Conservation (phyloP, 2,113 vertebrate genomes). For the Synchiropus splendidus region DNA sequence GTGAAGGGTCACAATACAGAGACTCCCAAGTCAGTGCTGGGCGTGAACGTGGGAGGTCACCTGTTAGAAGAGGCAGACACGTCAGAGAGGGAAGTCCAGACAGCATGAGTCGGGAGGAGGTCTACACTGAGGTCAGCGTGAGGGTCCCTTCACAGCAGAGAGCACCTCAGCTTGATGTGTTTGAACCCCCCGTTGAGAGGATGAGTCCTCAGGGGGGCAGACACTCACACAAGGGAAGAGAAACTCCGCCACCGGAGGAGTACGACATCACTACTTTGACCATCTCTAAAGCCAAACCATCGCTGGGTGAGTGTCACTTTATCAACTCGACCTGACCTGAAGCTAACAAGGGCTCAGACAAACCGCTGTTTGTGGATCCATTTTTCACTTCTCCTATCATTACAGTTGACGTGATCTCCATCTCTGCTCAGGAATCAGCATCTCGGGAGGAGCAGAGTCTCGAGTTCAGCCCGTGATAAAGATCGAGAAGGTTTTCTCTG, state of each 20-base stretch:
- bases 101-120: constrained; percentile 28
- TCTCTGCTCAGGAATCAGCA: constrained; percentile 80
- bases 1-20: not conserved
- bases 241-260: constrained; percentile 36
- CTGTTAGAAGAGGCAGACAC: constrained; percentile 55
- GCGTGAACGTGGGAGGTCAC: constrained; percentile 57
- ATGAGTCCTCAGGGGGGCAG: constrained; percentile 15
- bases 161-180: constrained; percentile 61
- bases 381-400: too few species aligned
- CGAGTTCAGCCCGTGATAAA: constrained; percentile 88
- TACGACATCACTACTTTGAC: constrained; percentile 71
- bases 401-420: too few species aligned
- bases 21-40: constrained; percentile 9
- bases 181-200: constrained; percentile 28
- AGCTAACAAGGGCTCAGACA: not conserved
- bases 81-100: constrained; percentile 50
- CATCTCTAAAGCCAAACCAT: constrained; percentile 85
- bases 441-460: constrained; percentile 90
- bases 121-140: constrained; percentile 62
- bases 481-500: constrained; percentile 96
- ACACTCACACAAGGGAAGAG: constrained; percentile 26
- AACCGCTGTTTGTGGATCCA: not conserved
- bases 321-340: not conserved
- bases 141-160: constrained; percentile 48
- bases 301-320: constrained; percentile 73